Evolutionary conservation across 1,140 invertebrate species (phyloP).

Genomic region (Tetramorium alpestre): DNA sequence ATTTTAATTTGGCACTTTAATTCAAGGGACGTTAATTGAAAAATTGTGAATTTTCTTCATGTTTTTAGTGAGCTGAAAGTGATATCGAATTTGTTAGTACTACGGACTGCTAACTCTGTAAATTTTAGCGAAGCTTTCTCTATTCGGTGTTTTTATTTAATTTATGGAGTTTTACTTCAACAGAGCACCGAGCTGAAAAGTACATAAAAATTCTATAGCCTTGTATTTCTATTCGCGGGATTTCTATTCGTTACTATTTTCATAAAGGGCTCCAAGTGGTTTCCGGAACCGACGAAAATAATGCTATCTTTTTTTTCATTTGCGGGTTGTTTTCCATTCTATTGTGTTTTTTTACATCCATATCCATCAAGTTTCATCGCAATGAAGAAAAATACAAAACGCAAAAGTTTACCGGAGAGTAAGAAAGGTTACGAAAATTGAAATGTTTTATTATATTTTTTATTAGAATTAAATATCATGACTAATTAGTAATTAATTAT

Average conservation of each 20-base stretch:
- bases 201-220: neutral
- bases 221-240: slow-evolving; percentile 11
- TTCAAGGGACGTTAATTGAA: neutral
- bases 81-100: neutral
- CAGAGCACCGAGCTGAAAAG: slow-evolving; percentile 8
- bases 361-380: slow-evolving; percentile 1
- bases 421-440: neutral
- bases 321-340: neutral
- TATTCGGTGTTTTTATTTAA: slow-evolving; percentile 10
- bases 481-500: neutral
- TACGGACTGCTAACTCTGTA: neutral
- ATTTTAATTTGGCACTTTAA: neutral
- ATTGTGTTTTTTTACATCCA: neutral
- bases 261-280: slow-evolving; percentile 45
- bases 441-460: neutral
- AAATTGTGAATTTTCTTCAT: neutral
- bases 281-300: slow-evolving; percentile 31
- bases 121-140: neutral
- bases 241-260: slow-evolving; percentile 8
- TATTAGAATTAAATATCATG: neutral
- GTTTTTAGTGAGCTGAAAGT: neutral
- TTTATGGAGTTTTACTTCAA: neutral
- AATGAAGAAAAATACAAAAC: neutral
- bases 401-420: neutral
- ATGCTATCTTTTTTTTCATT: neutral